Evolutionary conservation across 1,140 invertebrate genomes (phyloP).

Genomic region (Lepidurus arcticus): DNA sequence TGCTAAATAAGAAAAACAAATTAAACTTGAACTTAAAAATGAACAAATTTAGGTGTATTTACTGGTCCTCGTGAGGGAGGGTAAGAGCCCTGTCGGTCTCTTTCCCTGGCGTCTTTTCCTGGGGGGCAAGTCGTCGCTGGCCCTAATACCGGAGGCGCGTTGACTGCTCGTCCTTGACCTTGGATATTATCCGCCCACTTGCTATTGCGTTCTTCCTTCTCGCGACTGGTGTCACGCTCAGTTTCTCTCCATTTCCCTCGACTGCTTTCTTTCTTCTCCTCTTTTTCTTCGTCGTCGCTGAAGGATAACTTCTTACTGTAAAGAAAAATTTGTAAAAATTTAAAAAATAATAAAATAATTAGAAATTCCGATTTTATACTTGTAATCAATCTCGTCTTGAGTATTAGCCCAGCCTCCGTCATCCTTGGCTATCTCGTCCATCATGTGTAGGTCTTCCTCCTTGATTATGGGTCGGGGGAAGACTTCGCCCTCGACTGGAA

Average conservation of each 20-base stretch:
- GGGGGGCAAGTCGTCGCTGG: conserved; percentile 33
- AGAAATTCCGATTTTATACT: conserved; percentile 50
- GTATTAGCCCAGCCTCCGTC: conserved; percentile 81
- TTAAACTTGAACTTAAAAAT: neutral
- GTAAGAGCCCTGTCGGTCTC: neutral
- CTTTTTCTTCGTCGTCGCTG: conserved; percentile 75
- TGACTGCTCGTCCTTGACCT: conserved; percentile 31
- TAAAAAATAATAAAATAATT: neutral
- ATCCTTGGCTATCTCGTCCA: conserved; percentile 77
- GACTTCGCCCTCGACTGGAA: conserved; percentile 46
- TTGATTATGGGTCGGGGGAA: conserved; percentile 74
- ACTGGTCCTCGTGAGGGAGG: conserved; percentile 6
- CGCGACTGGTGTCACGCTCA: conserved; percentile 23
- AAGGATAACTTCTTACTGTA: conserved; percentile 48
- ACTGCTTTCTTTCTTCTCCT: conserved; percentile 36
- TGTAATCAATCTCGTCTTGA: conserved; percentile 90
- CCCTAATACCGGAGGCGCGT: neutral
- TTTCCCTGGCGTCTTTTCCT: neutral
- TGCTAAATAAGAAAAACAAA: conserved; percentile 29
- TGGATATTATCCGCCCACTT: conserved; percentile 35
- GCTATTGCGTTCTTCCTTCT: conserved; percentile 27
- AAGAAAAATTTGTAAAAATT: conserved; percentile 29
- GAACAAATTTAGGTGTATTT: neutral
- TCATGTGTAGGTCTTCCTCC: conserved; percentile 81
- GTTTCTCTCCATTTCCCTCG: conserved; percentile 34